These are phyloP conservation scores for Tricholauxania praeusta DNA, from an alignment of 2,888 invertebrate genomes.

Conservation along the genomic window DNA sequence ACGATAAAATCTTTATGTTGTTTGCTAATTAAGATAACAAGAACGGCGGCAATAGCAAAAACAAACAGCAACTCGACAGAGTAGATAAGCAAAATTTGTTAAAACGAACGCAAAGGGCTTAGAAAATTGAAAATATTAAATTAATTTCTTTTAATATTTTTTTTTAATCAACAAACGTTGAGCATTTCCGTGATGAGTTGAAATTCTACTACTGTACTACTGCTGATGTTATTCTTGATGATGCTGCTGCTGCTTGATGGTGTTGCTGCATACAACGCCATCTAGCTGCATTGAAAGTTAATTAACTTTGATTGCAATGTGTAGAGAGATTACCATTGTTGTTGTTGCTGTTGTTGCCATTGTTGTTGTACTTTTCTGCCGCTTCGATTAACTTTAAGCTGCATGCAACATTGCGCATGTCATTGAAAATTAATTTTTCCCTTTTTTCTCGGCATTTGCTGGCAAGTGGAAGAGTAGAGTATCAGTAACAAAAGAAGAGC, in stretches of 20 bases:
- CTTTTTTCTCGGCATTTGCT: background rate
- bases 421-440: conserved; percentile 40
- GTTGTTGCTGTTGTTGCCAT: conserved; percentile 17
- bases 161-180: too few relatives aligned
- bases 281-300: conserved; percentile 26
- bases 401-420: conserved; percentile 35
- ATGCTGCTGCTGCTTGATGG: background rate
- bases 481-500: too few relatives aligned
- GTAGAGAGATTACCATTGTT: conserved; percentile 10
- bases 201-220: background rate
- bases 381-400: conserved; percentile 23
- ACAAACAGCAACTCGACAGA: too few relatives aligned
- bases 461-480: too few relatives aligned
- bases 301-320: conserved; percentile 37
- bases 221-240: background rate
- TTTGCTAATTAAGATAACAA: too few relatives aligned
- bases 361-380: conserved; percentile 18
- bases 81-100: too few relatives aligned
- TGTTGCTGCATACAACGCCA: background rate
- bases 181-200: too few relatives aligned
- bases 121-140: too few relatives aligned
- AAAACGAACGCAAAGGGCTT: too few relatives aligned
- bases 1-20: too few relatives aligned
- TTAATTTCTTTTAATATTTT: too few relatives aligned
- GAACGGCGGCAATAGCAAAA: too few relatives aligned